Conservation (phyloP, 2,888 invertebrate species). For the Mayetiola destructor region DNA sequence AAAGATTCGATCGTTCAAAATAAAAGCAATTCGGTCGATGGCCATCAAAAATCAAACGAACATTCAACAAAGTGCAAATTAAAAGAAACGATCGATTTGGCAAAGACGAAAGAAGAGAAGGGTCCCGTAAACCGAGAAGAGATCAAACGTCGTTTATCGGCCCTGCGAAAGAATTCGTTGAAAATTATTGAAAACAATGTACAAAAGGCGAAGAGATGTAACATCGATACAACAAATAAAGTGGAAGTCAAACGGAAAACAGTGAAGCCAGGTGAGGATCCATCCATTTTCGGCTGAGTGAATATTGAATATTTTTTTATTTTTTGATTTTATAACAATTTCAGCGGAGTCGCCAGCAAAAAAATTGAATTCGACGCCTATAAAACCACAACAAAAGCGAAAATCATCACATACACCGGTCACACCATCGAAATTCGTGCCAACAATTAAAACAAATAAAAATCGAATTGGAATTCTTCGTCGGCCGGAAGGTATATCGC, state of each 20-base stretch:
- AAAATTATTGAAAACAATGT: constrained; percentile 36
- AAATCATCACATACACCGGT: no score
- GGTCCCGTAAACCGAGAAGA: constrained; percentile 32
- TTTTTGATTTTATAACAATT: neutral
- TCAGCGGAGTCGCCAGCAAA: no score
- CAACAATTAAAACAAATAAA: neutral
- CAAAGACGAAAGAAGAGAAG: constrained; percentile 34
- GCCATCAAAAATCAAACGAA: neutral
- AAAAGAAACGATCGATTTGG: constrained; percentile 40
- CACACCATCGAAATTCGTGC: neutral
- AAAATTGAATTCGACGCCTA: neutral
- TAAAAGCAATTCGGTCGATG: neutral
- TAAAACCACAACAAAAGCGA: neutral
- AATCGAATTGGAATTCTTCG: constrained; percentile 13
- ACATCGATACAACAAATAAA: neutral
- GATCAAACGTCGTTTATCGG: constrained; percentile 36
- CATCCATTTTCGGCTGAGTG: no score
- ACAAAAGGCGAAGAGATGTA: constrained; percentile 23
- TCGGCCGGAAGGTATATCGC: neutral
- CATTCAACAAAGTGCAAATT: constrained; percentile 20
- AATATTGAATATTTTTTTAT: neutral
- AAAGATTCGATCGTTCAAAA: neutral
- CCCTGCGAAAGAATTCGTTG: constrained; percentile 34
- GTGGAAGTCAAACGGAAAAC: neutral
- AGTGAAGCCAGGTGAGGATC: neutral